Evolutionary conservation across 2,888 invertebrate genomes (phyloP).

Genomic region (Alloplasta piceator): DNA sequence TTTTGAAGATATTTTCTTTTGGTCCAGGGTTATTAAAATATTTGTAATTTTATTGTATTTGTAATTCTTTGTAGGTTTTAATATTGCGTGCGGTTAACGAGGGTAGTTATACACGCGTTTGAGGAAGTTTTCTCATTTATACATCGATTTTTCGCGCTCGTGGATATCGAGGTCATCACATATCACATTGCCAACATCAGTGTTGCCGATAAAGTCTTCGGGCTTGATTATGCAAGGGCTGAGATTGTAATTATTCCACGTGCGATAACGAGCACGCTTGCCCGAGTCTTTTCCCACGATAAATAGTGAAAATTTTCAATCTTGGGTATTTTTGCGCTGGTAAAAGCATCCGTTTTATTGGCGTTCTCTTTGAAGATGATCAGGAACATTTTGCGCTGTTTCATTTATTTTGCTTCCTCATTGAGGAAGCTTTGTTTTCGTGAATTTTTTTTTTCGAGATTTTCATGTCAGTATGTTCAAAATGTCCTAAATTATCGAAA

Average conservation of each 20-base stretch:
- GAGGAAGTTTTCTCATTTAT: neutral
- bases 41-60: neutral
- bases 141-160: slow-evolving; percentile 38
- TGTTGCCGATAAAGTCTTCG: slow-evolving; percentile 43
- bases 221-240: slow-evolving; percentile 35
- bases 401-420: neutral
- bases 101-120: neutral
- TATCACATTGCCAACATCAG: slow-evolving; percentile 26
- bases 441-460: too few relatives aligned
- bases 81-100: too few relatives aligned
- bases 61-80: too few relatives aligned
- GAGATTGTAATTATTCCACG: slow-evolving; percentile 48
- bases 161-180: slow-evolving; percentile 44
- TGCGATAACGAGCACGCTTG: slow-evolving; percentile 53
- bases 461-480: too few relatives aligned
- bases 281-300: slow-evolving; percentile 9
- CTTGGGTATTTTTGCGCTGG: too few relatives aligned
- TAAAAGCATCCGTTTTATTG: too few relatives aligned
- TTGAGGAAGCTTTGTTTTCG: too few relatives aligned
- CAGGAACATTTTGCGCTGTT: neutral
- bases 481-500: too few relatives aligned
- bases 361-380: neutral
- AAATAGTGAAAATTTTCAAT: neutral
- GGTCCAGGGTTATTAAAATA: neutral
- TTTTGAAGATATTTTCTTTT: neutral